Conservation (phyloP, 1,140 invertebrate species). For the Leptinotarsa lineolata region DNA sequence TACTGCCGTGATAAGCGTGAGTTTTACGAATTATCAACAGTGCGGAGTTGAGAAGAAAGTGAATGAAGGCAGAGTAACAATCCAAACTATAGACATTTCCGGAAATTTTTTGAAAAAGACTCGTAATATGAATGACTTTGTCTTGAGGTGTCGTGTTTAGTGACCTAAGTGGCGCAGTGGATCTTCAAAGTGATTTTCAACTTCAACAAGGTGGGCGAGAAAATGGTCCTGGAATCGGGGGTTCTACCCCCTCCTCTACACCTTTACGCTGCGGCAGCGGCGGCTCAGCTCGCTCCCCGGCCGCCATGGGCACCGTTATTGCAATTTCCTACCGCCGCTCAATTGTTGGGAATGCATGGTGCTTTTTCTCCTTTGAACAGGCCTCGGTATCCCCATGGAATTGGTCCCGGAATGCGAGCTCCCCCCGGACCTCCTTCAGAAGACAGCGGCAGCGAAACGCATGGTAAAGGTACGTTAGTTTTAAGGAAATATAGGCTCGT, state of each 20-base stretch:
- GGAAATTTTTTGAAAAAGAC: not conserved
- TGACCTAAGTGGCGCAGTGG: slow-evolving; percentile 33
- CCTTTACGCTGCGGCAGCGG: slow-evolving; percentile 51
- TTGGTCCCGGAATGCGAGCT: slow-evolving; percentile 46
- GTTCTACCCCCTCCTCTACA: slow-evolving; percentile 54
- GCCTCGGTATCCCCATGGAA: slow-evolving; percentile 51
- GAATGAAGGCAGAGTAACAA: too few species aligned
- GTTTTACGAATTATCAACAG: not conserved
- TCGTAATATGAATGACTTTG: not conserved
- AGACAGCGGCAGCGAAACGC: slow-evolving; percentile 55
- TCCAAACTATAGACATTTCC: not conserved
- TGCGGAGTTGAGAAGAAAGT: too few species aligned
- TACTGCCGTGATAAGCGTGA: not conserved
- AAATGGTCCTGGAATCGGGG: slow-evolving; percentile 55
- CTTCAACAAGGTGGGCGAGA: slow-evolving; percentile 31
- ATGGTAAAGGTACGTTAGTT: slow-evolving; percentile 52
- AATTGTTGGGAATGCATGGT: slow-evolving; percentile 52
- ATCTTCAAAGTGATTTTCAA: slow-evolving; percentile 30
- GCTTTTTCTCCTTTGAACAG: slow-evolving; percentile 51
- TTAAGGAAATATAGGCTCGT: not conserved
- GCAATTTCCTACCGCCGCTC: slow-evolving; percentile 53
- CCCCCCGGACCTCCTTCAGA: slow-evolving; percentile 54
- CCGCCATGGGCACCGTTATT: slow-evolving; percentile 56
- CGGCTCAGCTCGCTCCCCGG: slow-evolving; percentile 49
- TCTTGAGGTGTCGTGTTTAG: slow-evolving; percentile 22